These are phyloP conservation scores for Mythimna loreyi DNA, from an alignment of 2,888 invertebrate genomes.

Conservation along the genomic window DNA sequence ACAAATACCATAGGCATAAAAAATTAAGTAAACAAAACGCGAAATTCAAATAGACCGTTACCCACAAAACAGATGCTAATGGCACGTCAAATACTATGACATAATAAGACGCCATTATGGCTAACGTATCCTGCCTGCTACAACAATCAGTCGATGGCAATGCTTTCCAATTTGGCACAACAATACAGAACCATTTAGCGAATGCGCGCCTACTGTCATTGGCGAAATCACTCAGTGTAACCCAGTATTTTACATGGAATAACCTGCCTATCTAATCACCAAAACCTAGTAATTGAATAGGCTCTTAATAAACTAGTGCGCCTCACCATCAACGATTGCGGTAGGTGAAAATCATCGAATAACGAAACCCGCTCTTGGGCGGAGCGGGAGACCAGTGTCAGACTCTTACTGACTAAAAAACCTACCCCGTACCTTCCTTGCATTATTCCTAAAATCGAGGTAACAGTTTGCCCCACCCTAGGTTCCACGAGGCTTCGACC, in stretches of 20 bases:
- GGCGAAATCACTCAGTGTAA: neutral
- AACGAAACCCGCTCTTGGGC: too few species aligned
- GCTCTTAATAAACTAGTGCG: too few species aligned
- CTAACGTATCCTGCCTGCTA: conserved; percentile 72
- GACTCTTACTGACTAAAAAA: too few species aligned
- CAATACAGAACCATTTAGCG: conserved; percentile 68
- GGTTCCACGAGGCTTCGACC: too few species aligned
- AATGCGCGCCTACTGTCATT: conserved; percentile 29
- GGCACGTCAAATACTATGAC: conserved; percentile 54
- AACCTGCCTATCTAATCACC: neutral
- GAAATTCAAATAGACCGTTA: conserved; percentile 57
- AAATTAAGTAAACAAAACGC: conserved; percentile 42
- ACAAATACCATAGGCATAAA: conserved; percentile 5
- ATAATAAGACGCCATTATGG: conserved; percentile 57
- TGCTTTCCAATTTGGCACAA: conserved; percentile 74
- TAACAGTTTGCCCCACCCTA: too few species aligned
- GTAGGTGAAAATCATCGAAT: too few species aligned
- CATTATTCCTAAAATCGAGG: too few species aligned
- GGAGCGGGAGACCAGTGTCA: too few species aligned
- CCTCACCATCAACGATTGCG: too few species aligned
- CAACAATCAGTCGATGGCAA: conserved; percentile 46
- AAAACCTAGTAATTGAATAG: too few species aligned
- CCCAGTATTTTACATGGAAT: too few species aligned
- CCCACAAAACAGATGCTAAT: conserved; percentile 52
- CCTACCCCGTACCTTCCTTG: too few species aligned